Evolutionary conservation across 1,140 invertebrate genomes (phyloP).

Genomic region (Thaumetopoea pityocampa): DNA sequence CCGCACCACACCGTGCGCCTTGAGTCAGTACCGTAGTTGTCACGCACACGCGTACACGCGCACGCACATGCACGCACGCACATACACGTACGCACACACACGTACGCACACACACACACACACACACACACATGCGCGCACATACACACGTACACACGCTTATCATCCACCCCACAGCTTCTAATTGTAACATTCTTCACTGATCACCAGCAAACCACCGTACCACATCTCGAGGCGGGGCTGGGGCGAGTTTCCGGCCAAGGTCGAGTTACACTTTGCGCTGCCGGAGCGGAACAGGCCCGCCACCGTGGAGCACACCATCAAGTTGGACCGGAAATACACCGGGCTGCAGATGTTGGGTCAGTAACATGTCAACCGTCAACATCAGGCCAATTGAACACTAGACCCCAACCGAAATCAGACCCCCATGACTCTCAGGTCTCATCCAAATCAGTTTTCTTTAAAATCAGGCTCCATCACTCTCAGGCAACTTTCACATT

Average conservation of each 20-base stretch:
- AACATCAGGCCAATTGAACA: too few species aligned
- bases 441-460: too few species aligned
- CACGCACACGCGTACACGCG: too few species aligned
- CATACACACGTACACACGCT: not conserved
- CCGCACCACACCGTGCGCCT: conserved; percentile 92
- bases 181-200: not conserved
- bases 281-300: conserved; percentile 84
- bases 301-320: conserved; percentile 86
- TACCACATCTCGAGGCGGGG: conserved; percentile 90
- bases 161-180: too few species aligned
- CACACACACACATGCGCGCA: not conserved
- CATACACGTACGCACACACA: not conserved
- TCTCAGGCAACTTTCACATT: too few species aligned
- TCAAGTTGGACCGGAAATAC: conserved; percentile 90
- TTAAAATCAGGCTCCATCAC: too few species aligned
- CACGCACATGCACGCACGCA: not conserved
- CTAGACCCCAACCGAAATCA: too few species aligned
- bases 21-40: conserved; percentile 76
- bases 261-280: conserved; percentile 88
- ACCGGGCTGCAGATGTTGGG: conserved; percentile 91
- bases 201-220: conserved; percentile 79
- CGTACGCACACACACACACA: not conserved
- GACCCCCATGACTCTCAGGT: too few species aligned
- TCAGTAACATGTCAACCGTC: too few species aligned
- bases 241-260: conserved; percentile 93